Evolutionary conservation across 53 echinoderm and acorn worm genomes (phyloP), one percentile per base, ranked within the genome.

Genomic region (Temnopleurus reevesii): DNA sequence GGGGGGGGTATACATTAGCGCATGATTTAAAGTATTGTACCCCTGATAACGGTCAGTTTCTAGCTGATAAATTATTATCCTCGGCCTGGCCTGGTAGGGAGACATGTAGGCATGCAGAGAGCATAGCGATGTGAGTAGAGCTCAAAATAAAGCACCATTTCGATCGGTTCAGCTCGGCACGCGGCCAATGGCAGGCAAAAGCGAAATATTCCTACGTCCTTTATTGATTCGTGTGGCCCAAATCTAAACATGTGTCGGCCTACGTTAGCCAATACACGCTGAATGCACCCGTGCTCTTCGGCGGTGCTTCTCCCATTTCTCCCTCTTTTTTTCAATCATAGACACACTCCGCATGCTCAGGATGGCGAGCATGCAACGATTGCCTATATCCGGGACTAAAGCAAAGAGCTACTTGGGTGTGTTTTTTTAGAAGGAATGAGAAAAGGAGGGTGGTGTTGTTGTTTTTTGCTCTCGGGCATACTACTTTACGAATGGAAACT

Each of bases 211-310:
- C 55, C 55, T 55, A 31, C 83, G 83, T 56, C 36, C 83, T 5
- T 17, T 83, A 83, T 83, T 55, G 83, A 83, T 55, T 55, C 33
- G 34, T 33, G 54, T 55, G 55, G 33, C 36, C 83, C 83, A 34
- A 77, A 83, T 83, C 53, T 83, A 83, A 83, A 55, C 83, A 55
- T 83, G 83, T 83, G 83, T 55, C 83, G 55, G 83, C 83, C 46
- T 51, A 51, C 51, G 80, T 80, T 80, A 49, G 31, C 51, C 80
- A 80, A 46, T 80, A 80, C 80, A 80, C 29, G 80, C 80, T 53
- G 53, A 9, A 80, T 27, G 44, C 45, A 23, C 30, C n/a, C 71
- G 5, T 41, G 71, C 21, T 71, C 23, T 38, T 41, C n/a, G 41
- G 7, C 41, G 36, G 71, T 41, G 43, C 6, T 71, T 13, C n/a